Percentiles rank a stretch among this genome's conserved stretches.
Evolutionary conservation across 2,113 vertebrate species (phyloP).

Genomic region (Microcebus griseorufus): DNA sequence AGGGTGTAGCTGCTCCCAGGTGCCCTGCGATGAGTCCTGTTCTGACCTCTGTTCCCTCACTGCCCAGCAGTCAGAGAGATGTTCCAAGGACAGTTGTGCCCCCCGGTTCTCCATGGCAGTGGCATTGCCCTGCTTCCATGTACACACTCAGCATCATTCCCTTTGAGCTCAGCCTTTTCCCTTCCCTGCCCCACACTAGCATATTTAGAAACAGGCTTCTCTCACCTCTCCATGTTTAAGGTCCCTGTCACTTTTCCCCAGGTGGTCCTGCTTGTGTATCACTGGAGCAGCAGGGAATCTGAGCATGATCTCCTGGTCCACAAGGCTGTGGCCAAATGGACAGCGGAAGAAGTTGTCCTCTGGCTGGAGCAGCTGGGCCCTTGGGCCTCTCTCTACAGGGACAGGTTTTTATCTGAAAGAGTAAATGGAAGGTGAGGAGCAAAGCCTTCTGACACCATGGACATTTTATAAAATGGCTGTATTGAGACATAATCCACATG

Average conservation of each 20-base stretch:
- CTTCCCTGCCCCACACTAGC: neutral
- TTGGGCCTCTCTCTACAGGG: conserved; percentile 93
- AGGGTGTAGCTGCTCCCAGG: neutral
- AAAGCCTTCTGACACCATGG: neutral
- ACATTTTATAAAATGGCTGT: neutral
- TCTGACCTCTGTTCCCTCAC: neutral
- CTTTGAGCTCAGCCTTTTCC: neutral
- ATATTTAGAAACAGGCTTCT: neutral
- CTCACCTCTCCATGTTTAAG: neutral
- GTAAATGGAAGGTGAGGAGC: conserved; percentile 93
- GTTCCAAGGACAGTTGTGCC: rapidly evolving
- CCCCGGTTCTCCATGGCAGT: neutral
- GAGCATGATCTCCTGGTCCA: conserved; percentile 91
- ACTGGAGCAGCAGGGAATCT: conserved; percentile 92
- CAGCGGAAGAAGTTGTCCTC: conserved; percentile 90
- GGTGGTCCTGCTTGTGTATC: conserved; percentile 94
- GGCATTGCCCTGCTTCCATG: rapidly evolving
- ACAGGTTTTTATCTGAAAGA: conserved; percentile 90
- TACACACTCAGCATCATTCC: rapidly evolving
- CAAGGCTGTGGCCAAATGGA: conserved; percentile 93
- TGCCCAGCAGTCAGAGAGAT: rapidly evolving
- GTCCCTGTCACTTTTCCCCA: conserved; percentile 64
- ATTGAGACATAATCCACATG: neutral
- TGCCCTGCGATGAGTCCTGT: neutral
- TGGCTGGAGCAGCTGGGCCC: conserved; percentile 95